Evolutionary conservation across 1,140 invertebrate genomes (phyloP).

Genomic region (Nephotettix cincticeps): DNA sequence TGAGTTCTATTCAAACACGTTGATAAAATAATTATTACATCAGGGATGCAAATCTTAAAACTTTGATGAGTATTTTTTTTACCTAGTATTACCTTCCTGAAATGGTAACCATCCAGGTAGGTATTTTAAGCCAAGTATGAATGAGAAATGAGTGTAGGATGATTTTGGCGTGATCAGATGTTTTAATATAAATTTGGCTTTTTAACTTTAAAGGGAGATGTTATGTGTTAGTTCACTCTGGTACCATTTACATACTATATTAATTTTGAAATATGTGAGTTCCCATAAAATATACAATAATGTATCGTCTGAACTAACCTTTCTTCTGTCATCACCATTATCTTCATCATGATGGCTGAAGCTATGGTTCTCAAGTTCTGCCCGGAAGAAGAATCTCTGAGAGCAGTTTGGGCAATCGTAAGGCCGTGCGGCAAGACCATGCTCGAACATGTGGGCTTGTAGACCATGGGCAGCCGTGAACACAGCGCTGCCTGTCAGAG

Average conservation of each 20-base stretch:
- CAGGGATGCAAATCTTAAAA: too few species aligned
- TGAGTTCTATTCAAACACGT: background rate
- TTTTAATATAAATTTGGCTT: background rate
- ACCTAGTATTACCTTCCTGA: too few species aligned
- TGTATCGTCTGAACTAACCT: background rate
- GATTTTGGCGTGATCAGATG: background rate
- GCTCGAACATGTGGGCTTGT: constrained; percentile 80
- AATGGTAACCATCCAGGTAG: too few species aligned
- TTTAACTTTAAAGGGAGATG: background rate
- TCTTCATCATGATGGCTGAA: constrained; percentile 51
- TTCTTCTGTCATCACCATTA: background rate
- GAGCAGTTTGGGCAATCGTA: constrained; percentile 83
- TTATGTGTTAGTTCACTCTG: background rate
- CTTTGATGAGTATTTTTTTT: too few species aligned
- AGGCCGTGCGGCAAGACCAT: constrained; percentile 72
- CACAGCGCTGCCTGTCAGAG: constrained; percentile 57
- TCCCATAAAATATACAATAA: background rate
- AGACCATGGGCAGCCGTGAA: constrained; percentile 76
- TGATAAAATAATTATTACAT: background rate
- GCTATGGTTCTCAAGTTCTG: constrained; percentile 86
- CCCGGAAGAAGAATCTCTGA: constrained; percentile 87
- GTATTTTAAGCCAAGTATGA: background rate
- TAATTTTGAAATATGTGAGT: background rate
- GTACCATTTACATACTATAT: background rate
- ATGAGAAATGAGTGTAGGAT: background rate